These are phyloP conservation scores for Thalassarche chlororhynchos DNA, from an alignment of 2,113 vertebrate genomes.

Conservation along the genomic window DNA sequence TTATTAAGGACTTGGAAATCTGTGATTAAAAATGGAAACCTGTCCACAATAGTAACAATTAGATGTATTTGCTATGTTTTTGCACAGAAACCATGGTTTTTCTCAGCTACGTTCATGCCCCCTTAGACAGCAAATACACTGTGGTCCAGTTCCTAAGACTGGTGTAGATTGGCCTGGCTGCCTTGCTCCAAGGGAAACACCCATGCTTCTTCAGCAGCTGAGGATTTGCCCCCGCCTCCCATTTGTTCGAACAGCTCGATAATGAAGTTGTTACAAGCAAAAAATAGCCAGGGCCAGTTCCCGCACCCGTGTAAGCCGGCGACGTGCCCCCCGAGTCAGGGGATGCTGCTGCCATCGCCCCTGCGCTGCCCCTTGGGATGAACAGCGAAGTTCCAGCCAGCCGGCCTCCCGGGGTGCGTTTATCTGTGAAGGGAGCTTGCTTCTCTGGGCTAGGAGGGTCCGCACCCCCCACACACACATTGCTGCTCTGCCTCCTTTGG, in stretches of 20 bases:
- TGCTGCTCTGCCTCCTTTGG: background rate
- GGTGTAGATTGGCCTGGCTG: background rate
- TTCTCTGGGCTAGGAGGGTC: background rate
- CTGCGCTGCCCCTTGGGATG: background rate
- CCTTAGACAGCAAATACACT: background rate
- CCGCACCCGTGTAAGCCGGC: accelerated
- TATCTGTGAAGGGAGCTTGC: background rate
- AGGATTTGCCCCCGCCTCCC: background rate
- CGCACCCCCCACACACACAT: too few species aligned
- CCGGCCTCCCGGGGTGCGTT: accelerated
- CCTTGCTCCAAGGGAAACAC: background rate
- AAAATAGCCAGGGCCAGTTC: background rate
- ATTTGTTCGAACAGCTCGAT: background rate
- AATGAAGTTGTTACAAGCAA: background rate
- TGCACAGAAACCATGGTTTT: background rate
- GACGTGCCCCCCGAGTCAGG: accelerated
- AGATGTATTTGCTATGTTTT: conserved; percentile 13
- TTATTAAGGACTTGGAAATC: conserved; percentile 21
- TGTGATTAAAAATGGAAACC: conserved; percentile 53
- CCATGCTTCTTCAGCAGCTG: background rate
- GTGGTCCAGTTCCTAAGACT: background rate
- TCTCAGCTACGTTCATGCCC: background rate
- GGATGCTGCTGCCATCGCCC: background rate
- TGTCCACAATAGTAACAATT: background rate
- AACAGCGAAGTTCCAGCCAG: too few species aligned